Base-by-base conservation (phyloP, 2,113 vertebrate genomes). In the Pluvialis apricaria region DNA sequence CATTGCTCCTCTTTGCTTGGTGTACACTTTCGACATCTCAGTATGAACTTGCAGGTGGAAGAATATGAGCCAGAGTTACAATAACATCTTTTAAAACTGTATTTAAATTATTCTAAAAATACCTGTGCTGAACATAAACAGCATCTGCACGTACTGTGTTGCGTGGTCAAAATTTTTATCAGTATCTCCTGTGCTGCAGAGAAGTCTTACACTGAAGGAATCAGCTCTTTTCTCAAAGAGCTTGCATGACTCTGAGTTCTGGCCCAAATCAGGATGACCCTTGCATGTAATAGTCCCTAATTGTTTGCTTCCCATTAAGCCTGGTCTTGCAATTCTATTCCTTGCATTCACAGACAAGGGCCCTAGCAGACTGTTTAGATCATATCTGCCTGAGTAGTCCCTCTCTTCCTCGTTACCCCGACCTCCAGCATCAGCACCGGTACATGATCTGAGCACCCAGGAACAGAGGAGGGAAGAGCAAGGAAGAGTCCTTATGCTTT, bases 91-190 rank as follows among this genome's bases (percentile, higher is more conserved):
- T 80, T 44, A 70, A 84, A 78, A 85, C 54, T 36, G 36, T 38
- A 25, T 93, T 92, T 88, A 77, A 86, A 49, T 73, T 66, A 54
- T 72, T 68, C 71, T 92, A 78, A 94, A 93, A 92, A 86, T 51
- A 54, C 22, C 17, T 58, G 6, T 44, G 29, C 51, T 78, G 64
- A 94, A 68, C 47, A 45, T 58, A 64, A 91, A 32, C 25, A 42
- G 55, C 31, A 42, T n/a, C 44, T 61, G 60, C 51, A 47, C 6
- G 4, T 36, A 12, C 68, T 17, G 21, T 36, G 34, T 57, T 2
- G 0, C 1, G 0, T 44, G 32, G n/a, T 68, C 38, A 60, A 60
- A 36, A 12, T 29, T 93, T 85, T 78, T 84, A n/a, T 51, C 19
- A 11, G 16, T n/a, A 36, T 72, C 44, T 11, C 1, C 42, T 62